Evolutionary conservation across 2,888 invertebrate genomes (phyloP), one percentile per base, ranked within the genome.

Genomic region (Mythimna loreyi): DNA sequence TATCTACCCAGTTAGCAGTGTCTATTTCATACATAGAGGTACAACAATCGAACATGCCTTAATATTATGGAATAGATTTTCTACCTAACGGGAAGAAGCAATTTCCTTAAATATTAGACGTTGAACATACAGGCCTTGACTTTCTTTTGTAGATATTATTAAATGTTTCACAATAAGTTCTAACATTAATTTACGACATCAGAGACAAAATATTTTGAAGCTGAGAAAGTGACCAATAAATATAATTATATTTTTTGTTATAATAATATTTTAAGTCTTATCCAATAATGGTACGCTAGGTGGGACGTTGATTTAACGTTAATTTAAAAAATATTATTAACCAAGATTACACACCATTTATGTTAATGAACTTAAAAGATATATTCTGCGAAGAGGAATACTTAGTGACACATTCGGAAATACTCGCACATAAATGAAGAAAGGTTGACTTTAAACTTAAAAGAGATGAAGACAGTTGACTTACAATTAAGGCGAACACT

Each of bases 231-330:
- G 67, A 80, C 73, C 77, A 80, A 72, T 81, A 75, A 81, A 79
- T 80, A 78, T 78, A 79, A 82, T 75, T 72, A 80, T 75, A 70
- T 75, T 76, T n/a, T 75, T 80, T 84, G 75, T 78, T 74, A 77
- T 72, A 67, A 77, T 77, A 75, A 77, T 78, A 81, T 81, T 72
- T 80, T 81, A 85, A 91, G 82, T 87, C 94, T 93, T 93, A 94
- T 81, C 84, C 81, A 87, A 90, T 93, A 94, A 90, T 92, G 92
- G 91, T 93, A 94, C 84, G 86, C 92, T 93, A 95, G 95, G 95
- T 95, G 95, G 95, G 95, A 84, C 82, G 77, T 82, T 82, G 78
- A 74, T 85, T 84, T 89, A 80, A 80, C 67, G 71, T 80, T 80
- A 80, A 62, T 71, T 68, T 63, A 50, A 76, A 82, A 19, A 75